Base-by-base conservation (phyloP, 2,888 invertebrate genomes). In the Lasius fuliginosus region DNA sequence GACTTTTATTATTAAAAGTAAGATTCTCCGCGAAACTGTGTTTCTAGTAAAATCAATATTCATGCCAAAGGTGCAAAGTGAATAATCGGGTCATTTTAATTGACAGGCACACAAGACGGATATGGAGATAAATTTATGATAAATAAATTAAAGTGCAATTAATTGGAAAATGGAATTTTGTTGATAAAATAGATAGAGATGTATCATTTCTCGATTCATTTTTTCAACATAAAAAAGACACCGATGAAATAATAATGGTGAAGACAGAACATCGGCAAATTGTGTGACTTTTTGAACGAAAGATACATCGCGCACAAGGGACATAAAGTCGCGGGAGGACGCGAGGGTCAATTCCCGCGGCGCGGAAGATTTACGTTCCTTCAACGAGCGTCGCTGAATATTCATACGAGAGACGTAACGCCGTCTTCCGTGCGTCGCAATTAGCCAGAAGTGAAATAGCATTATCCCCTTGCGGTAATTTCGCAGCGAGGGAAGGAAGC, bases 341-440 rank as follows among this genome's bases (percentile, higher is more conserved):
- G 76, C 67, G n/a, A 56, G 58, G 42, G 42, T 40, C 8, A 79
- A 71, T 79, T 71, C 46, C 71, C 23, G 23, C 23, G 23, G 23
- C 23, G 60, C 46, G 18, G 12, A 60, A 79, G 71, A 79, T 79
- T 79, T 69, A 79, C 79, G 71, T 60, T 18, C 42, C 33, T 58
- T 46, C 15, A 4, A 58, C 76, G 68, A 42, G 27, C 46, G 46
- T 33, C 33, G 71, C 79, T 79, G 79, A 79, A 79, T 79, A 79
- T 79, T 79, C 79, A 79, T 79, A 71, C 71, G 71, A 33, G 79
- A 79, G 71, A 4, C 36, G 23, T 46, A 79, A 79, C 60, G 33
- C 58, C 69, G 79, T 79, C 79, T 71, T 71, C 69, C 71, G 79
- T 58, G 56, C 67, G 67, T 77, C 77, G 77, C 69, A 79, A 79